Evolutionary conservation across 2,888 invertebrate genomes (phyloP).

Genomic region (Myopa tessellatipennis): DNA sequence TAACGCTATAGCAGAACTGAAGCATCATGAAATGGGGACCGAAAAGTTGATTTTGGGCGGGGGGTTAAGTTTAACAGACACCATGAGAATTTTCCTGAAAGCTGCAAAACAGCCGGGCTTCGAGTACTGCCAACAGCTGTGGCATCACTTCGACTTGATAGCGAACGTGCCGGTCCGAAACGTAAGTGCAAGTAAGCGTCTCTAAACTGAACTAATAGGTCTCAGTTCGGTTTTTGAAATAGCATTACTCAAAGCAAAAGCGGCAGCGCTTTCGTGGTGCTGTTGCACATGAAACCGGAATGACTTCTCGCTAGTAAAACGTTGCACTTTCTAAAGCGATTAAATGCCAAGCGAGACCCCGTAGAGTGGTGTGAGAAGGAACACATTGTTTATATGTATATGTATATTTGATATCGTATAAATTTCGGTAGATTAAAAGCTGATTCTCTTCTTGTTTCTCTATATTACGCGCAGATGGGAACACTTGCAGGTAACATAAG

Average conservation of each 20-base stretch:
- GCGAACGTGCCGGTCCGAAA: constrained; percentile 77
- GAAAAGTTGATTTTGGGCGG: constrained; percentile 50
- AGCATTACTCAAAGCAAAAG: background rate
- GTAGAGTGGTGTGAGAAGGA: too few species aligned
- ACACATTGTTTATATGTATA: too few species aligned
- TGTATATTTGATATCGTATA: too few species aligned
- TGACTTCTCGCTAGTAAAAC: background rate
- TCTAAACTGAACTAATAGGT: background rate
- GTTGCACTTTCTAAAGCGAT: background rate
- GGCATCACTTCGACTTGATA: constrained; percentile 73
- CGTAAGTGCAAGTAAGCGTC: constrained; percentile 66
- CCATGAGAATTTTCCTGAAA: constrained; percentile 68
- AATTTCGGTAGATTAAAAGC: background rate
- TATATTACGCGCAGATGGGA: constrained; percentile 68
- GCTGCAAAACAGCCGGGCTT: constrained; percentile 68
- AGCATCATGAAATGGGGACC: constrained; percentile 63
- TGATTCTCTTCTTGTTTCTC: background rate
- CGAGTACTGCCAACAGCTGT: constrained; percentile 68
- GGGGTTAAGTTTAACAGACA: constrained; percentile 69
- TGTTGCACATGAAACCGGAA: background rate
- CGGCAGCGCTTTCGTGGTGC: background rate
- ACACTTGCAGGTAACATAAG: constrained; percentile 77
- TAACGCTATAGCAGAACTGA: constrained; percentile 72
- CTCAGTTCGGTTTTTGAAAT: too few species aligned
- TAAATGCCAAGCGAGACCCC: background rate